A percentile compares a stretch with the other conserved stretches of the same genome.
phyloP scores from a whole-genome alignment of 1,140 invertebrate genomes.

The Pogonognathellus flavescens region DNA sequence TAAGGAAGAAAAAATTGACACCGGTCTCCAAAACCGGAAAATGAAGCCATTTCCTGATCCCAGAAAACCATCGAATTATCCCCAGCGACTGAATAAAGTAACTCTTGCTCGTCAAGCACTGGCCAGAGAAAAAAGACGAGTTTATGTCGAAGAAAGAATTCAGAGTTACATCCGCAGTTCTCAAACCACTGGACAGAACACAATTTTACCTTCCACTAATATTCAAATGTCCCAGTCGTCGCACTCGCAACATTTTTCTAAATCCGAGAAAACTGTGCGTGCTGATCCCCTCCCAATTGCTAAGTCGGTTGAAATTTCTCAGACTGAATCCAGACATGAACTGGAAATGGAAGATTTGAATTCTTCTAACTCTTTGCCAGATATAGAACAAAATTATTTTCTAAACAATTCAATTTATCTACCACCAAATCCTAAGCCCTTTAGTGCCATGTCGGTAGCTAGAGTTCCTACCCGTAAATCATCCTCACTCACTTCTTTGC shows the following conservation, averaged over 20 bases:
- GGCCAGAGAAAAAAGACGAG: constrained; percentile 64
- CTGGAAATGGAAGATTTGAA: background rate
- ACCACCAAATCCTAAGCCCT: constrained; percentile 5
- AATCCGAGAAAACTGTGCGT: background rate
- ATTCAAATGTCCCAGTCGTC: background rate
- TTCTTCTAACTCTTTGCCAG: constrained; percentile 31
- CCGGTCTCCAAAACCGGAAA: background rate
- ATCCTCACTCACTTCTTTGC: background rate
- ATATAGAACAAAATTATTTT: constrained; percentile 54
- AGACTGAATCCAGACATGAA: background rate
- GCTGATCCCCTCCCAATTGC: background rate
- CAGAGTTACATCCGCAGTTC: constrained; percentile 62
- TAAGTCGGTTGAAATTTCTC: background rate
- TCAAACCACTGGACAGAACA: background rate
- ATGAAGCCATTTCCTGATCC: constrained; percentile 56
- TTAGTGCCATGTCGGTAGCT: constrained; percentile 56
- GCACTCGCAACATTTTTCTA: background rate
- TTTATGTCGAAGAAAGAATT: constrained; percentile 65
- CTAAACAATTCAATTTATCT: constrained; percentile 22
- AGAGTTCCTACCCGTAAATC: constrained; percentile 51
- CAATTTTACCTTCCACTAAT: background rate
- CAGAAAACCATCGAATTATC: constrained; percentile 62
- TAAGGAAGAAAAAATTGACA: constrained; percentile 36
- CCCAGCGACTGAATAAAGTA: constrained; percentile 65
- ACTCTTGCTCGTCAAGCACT: constrained; percentile 65